Base-by-base conservation (phyloP, 2,797 vertebrate genomes). In the Macropodus opercularis region DNA sequence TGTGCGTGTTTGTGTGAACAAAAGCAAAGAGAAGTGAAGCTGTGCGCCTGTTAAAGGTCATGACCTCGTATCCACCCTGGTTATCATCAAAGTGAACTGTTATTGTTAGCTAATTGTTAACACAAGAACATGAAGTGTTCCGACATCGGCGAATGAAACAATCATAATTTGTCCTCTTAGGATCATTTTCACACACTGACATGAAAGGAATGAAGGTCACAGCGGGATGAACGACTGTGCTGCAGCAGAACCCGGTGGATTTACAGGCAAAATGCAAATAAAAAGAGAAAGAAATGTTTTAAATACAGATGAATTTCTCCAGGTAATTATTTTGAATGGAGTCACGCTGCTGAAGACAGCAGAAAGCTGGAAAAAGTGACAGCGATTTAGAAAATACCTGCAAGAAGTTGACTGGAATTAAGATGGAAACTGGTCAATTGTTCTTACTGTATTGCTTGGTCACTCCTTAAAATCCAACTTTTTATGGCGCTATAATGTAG, bases 31-130 rank as follows among this genome's bases (percentile, higher is more conserved):
- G 58, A 6, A 24, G 32, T 46, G 29, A 64, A 34, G 54, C 66
- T 1, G 40, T 4, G 5, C 24, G 51, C 41, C 58, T 75, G 69
- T 46, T 68, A 65, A 76, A 78, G 69, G 82, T 77, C 27, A 1
- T 19, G 78, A 80, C 82, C 79, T 60, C 2, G 62, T 81, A 83
- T 84, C 78, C 80, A 81, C 79, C 72, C 74, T 85, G 81, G 61
- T 80, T 83, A 81, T 72, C 69, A 52, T 86, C 85, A 88, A 51
- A 83, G 79, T 76, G 70, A 86, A 68, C 69, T 81, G 80, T 86
- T 85, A 74, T 88, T 79, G 79, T 87, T 89, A 23, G 65, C 67
- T 88, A 89, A 90, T 89, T 87, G 83, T 69, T 86, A 90, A 88
- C 84, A 83, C 83, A 79, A 85, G 81, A 80, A 60, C 29, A 8